Evolutionary conservation across 2,797 vertebrate species (phyloP).

Genomic region (Myripristis jacobus): DNA sequence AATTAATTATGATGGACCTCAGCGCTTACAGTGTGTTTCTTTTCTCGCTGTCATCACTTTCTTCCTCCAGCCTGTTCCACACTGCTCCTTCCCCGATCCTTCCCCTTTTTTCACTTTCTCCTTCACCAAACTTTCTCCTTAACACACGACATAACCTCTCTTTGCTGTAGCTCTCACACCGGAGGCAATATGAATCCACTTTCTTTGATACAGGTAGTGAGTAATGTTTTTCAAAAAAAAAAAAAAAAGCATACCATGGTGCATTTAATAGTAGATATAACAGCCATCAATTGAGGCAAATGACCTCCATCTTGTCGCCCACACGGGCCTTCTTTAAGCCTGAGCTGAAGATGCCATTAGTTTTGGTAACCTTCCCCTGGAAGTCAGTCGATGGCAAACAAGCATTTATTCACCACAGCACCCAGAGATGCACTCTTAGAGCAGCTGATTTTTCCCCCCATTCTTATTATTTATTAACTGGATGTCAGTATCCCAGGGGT

Average conservation of each 20-base stretch:
- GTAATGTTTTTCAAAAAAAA: conserved; percentile 45
- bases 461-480: conserved; percentile 27
- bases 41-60: conserved; percentile 25
- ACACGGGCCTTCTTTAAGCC: conserved; percentile 45
- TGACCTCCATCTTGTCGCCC: conserved; percentile 51
- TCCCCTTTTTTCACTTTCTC: conserved; percentile 1
- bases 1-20: conserved; percentile 62
- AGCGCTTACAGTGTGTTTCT: conserved; percentile 23
- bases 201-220: conserved; percentile 17
- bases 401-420: conserved; percentile 33
- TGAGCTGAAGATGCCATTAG: conserved; percentile 41
- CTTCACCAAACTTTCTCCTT: conserved; percentile 6
- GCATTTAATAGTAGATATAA: conserved; percentile 45
- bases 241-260: no score
- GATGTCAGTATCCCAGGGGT: not conserved
- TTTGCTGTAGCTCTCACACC: conserved; percentile 9
- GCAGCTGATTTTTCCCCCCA: conserved; percentile 31
- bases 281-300: conserved; percentile 46
- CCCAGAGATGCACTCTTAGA: conserved; percentile 30
- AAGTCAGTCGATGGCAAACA: conserved; percentile 32
- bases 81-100: conserved; percentile 5
- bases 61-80: not conserved
- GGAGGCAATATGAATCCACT: conserved; percentile 35
- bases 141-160: conserved; percentile 9
- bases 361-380: conserved; percentile 23